Conservation (phyloP, 1,140 invertebrate species). For the Ostrea denselamellosa region DNA sequence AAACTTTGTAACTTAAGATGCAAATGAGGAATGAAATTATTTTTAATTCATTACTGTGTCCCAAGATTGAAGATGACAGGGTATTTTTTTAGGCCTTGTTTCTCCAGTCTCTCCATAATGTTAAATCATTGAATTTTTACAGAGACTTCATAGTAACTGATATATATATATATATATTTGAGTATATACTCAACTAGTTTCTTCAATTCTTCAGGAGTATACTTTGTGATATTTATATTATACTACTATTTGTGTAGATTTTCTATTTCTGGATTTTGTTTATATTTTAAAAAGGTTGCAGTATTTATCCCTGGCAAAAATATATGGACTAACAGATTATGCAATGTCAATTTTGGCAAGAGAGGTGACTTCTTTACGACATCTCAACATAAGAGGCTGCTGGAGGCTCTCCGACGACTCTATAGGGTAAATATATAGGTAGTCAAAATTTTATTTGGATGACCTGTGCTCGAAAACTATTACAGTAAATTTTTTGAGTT, state of each 20-base stretch:
- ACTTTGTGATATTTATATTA: no score
- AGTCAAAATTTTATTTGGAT: not conserved
- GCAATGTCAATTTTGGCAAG: conserved; percentile 69
- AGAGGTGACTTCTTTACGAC: conserved; percentile 65
- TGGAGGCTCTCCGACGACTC: conserved; percentile 78
- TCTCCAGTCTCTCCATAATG: no score
- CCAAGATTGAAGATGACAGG: no score
- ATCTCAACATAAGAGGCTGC: conserved; percentile 76
- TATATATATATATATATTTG: no score
- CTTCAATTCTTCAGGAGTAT: no score
- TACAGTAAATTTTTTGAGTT: not conserved
- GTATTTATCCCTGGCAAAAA: conserved; percentile 74
- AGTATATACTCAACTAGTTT: no score
- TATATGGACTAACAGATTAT: conserved; percentile 77
- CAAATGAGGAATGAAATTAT: not conserved
- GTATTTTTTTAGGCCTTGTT: no score
- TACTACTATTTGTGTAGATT: no score
- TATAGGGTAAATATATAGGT: conserved; percentile 68
- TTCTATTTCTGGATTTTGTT: not conserved
- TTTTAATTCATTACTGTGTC: not conserved
- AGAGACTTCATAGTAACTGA: no score
- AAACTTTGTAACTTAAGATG: not conserved
- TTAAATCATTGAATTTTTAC: no score
- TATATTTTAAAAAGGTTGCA: conserved; percentile 66
- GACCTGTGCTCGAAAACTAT: not conserved